Conservation (phyloP, 1,140 invertebrate species). For the Aphelenchoides besseyi region DNA sequence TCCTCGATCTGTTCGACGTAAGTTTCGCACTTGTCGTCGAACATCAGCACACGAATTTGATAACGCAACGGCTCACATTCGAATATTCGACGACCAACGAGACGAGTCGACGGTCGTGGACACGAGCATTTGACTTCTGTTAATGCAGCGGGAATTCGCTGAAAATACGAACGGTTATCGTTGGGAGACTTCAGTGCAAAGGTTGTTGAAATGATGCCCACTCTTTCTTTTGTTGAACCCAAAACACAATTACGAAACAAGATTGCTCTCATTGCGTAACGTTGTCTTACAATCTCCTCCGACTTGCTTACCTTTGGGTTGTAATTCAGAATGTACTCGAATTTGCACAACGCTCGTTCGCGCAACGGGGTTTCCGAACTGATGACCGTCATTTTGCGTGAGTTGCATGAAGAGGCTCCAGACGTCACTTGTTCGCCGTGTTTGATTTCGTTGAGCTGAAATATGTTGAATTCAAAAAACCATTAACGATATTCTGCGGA, state of each 20-base stretch:
- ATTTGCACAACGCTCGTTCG: slow-evolving; percentile 60
- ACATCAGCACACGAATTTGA: slow-evolving; percentile 59
- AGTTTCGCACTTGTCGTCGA: slow-evolving; percentile 58
- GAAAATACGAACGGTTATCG: slow-evolving; percentile 28
- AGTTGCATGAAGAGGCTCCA: slow-evolving; percentile 57
- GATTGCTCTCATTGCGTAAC: background rate
- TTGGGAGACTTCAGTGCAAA: background rate
- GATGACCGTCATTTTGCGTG: slow-evolving; percentile 54
- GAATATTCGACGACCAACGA: slow-evolving; percentile 61
- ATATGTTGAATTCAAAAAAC: too few relatives aligned
- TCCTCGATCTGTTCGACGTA: slow-evolving; percentile 57
- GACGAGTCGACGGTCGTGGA: slow-evolving; percentile 50
- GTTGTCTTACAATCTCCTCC: background rate
- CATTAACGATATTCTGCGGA: background rate
- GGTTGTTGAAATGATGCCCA: background rate
- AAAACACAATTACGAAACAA: background rate
- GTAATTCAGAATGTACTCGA: slow-evolving; percentile 62
- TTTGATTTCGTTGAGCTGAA: slow-evolving; percentile 50
- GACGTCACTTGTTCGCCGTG: slow-evolving; percentile 61
- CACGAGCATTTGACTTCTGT: slow-evolving; percentile 63
- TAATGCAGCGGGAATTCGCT: slow-evolving; percentile 61
- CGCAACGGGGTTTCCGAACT: slow-evolving; percentile 56
- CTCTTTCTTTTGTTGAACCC: background rate
- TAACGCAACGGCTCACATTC: slow-evolving; percentile 61
- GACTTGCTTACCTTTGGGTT: slow-evolving; percentile 53